These are phyloP conservation scores for Rotaria sp. DNA, from an alignment of 2,888 invertebrate genomes.

Conservation along the genomic window DNA sequence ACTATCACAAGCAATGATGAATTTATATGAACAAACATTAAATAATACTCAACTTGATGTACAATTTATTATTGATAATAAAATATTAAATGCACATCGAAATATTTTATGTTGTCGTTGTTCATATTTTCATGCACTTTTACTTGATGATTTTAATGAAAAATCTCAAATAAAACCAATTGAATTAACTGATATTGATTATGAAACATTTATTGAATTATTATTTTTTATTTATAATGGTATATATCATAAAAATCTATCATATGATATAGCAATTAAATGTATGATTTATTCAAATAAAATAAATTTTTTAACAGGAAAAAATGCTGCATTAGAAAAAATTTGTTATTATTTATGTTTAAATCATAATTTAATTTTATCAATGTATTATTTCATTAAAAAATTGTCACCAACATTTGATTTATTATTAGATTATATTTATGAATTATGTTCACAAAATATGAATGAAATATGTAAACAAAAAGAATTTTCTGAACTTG, in stretches of 20 bases:
- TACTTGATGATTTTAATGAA: not conserved
- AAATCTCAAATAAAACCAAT: constrained; percentile 1
- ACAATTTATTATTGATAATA: constrained; percentile 34
- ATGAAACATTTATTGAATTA: constrained; percentile 26
- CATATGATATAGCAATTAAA: not conserved
- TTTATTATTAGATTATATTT: not conserved
- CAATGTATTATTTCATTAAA: not conserved
- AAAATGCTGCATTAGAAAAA: not conserved
- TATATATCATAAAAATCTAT: not conserved
- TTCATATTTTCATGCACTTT: constrained; percentile 29
- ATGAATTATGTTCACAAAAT: not conserved
- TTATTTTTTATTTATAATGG: constrained; percentile 34
- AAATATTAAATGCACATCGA: constrained; percentile 28
- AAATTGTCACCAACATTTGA: not conserved
- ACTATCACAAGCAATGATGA: not conserved
- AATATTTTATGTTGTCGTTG: constrained; percentile 33
- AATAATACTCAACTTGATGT: not conserved
- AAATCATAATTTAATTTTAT: not conserved
- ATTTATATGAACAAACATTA: not conserved
- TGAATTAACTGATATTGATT: constrained; percentile 32
- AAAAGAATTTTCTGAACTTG: not conserved
- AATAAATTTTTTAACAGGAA: not conserved
- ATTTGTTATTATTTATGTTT: not conserved
- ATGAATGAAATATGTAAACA: not conserved
- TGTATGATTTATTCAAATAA: not conserved